Evolutionary conservation across 2,888 invertebrate genomes (phyloP).

Genomic region (Cybosia mesomella): DNA sequence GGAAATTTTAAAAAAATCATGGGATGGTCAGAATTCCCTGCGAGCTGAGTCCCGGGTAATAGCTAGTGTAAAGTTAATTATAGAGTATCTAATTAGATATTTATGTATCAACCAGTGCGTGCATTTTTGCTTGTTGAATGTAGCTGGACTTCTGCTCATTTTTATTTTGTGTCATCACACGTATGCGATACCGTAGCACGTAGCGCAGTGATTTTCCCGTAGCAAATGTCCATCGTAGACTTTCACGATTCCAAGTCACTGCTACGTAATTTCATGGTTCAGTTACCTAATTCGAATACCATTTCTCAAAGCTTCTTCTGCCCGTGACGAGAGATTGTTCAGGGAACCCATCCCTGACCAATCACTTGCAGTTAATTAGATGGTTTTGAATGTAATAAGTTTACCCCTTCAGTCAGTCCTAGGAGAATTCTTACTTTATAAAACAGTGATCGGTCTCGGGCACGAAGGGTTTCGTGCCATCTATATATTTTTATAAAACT

Average conservation of each 20-base stretch:
- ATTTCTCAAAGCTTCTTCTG: background rate
- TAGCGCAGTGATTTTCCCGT: background rate
- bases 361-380: background rate
- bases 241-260: slow-evolving; percentile 1
- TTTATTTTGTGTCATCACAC: too few relatives aligned
- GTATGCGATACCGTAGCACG: background rate
- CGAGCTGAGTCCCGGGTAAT: too few relatives aligned
- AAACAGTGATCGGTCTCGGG: too few relatives aligned
- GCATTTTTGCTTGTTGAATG: too few relatives aligned
- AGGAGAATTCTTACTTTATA: background rate
- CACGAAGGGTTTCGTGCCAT: too few relatives aligned
- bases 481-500: too few relatives aligned
- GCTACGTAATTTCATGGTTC: slow-evolving; percentile 4
- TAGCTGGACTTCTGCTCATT: too few relatives aligned
- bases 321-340: background rate
- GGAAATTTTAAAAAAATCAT: too few relatives aligned
- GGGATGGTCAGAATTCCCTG: too few relatives aligned
- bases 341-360: background rate
- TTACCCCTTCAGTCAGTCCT: background rate
- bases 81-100: too few relatives aligned
- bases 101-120: too few relatives aligned
- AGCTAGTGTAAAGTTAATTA: too few relatives aligned
- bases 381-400: background rate
- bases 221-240: background rate
- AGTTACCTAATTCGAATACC: background rate